phyloP scores from a whole-genome alignment of 2,797 vertebrate species.

The Nasua narica region DNA sequence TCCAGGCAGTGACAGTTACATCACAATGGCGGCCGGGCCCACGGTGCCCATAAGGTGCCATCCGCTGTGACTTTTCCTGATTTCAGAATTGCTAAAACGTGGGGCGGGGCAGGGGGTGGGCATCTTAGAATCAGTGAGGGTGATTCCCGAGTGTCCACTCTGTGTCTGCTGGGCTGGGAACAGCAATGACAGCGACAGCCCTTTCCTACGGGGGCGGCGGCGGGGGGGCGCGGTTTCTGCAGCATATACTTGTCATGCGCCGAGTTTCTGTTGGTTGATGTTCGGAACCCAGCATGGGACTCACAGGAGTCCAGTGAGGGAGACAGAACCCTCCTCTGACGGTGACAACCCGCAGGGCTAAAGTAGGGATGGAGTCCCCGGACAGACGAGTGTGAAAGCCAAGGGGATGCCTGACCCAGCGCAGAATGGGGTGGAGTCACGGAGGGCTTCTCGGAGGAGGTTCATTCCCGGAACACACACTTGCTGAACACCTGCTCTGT shows the following conservation, averaged over 20 bases:
- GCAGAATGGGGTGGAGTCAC: rapidly evolving
- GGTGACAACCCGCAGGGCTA: not conserved
- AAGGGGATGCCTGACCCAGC: not conserved
- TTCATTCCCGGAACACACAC: not conserved
- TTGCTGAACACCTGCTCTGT: not conserved
- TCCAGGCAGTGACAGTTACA: not conserved
- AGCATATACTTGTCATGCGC: not conserved
- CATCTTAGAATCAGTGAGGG: not conserved
- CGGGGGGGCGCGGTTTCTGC: not conserved
- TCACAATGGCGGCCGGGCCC: not conserved
- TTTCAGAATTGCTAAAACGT: not conserved
- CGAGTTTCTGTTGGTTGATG: not conserved
- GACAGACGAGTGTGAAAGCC: not conserved
- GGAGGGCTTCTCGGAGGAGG: not conserved
- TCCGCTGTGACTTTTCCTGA: not conserved
- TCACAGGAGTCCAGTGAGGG: not conserved
- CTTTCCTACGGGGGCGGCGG: not conserved
- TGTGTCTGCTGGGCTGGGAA: not conserved
- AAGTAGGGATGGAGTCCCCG: not conserved
- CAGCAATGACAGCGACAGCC: rapidly evolving
- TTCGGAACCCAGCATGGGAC: not conserved
- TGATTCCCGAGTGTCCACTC: not conserved
- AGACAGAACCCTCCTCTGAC: not conserved
- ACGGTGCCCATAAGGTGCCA: rapidly evolving
- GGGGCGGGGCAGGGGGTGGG: rapidly evolving